Base-by-base conservation (phyloP, 2,888 invertebrate species). In the Hypselothyrea guttata region DNA sequence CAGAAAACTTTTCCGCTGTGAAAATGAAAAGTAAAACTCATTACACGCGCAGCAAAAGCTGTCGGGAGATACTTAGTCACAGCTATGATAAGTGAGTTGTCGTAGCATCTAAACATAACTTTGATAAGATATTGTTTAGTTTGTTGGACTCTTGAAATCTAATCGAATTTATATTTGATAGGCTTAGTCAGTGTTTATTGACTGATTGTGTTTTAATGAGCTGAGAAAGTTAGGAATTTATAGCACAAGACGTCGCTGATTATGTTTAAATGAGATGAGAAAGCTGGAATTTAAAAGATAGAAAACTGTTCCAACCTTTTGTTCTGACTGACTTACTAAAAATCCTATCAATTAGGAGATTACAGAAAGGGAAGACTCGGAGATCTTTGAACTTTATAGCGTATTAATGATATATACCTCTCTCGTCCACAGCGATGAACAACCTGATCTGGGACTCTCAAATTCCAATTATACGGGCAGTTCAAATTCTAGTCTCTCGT, bases 381-480 rank as follows among this genome's bases (percentile, higher is more conserved):
- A n/a, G n/a, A n/a, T n/a, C n/a, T n/a, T n/a, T n/a, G n/a, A n/a
- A n/a, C n/a, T n/a, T n/a, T n/a, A n/a, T 33, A 41, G 1, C 4
- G 11, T 28, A 52, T 35, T 7, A 33, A 54, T 18, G 9, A 3
- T 12, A n/a, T 30, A 9, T 11, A 9, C 11, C 18, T 46, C 11
- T n/a, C 9, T 40, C 92, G 92, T 9, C 38, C 92, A 92, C 90
- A 94, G 94, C 91, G 93, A 92, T 88, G 94, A 94, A 86, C 91
- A 92, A 89, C 92, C 93, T 79, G 92, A 92, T 75, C 90, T 91
- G 87, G 91, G 91, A 75, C 90, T 92, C 75, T 87, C 89, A 58
- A 89, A 89, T 79, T 86, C 91, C 77, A 92, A 92, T 88, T 93
- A 93, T 72, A 93, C 93, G 76, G 94, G 94, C 90, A 94, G 94